Evolutionary conservation across 2,113 vertebrate species (phyloP).

Genomic region (Poecile atricapillus): DNA sequence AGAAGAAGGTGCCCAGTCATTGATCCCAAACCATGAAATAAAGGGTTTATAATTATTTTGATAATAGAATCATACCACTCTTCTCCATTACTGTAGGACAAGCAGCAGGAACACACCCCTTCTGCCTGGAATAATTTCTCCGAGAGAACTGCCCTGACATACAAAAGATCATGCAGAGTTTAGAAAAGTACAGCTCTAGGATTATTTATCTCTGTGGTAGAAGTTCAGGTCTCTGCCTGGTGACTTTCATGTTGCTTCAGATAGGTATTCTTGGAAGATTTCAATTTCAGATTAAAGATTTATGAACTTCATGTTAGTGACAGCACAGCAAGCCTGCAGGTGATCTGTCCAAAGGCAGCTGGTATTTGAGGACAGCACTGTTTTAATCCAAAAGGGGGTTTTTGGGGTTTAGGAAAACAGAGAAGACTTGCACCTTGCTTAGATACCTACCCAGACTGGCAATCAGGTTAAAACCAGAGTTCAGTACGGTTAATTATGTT

Average conservation of each 20-base stretch:
- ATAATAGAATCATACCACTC: not conserved
- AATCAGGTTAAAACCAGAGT: not conserved
- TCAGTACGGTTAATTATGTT: not conserved
- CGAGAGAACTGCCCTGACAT: not conserved
- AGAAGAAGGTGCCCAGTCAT: not conserved
- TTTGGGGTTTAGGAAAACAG: not conserved
- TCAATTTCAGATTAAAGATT: conserved; percentile 3
- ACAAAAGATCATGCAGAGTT: not conserved
- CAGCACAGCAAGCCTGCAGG: not conserved
- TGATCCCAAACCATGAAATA: not conserved
- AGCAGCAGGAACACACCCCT: not conserved
- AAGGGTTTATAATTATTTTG: not conserved
- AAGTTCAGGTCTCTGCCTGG: not conserved
- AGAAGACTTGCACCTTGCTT: not conserved
- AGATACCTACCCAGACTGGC: not conserved
- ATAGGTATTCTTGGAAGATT: not conserved
- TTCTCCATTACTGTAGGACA: not conserved
- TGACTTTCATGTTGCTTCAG: not conserved
- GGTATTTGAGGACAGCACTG: not conserved
- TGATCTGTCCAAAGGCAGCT: not conserved
- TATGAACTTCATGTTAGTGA: not conserved
- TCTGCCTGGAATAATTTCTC: not conserved
- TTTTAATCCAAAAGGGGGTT: not conserved
- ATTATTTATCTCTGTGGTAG: not conserved
- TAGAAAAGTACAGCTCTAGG: not conserved